Percentiles rank a stretch among this genome's conserved stretches.
Conservation (phyloP, 2,797 vertebrate species). For the Neosilurus mollespiculum region DNA sequence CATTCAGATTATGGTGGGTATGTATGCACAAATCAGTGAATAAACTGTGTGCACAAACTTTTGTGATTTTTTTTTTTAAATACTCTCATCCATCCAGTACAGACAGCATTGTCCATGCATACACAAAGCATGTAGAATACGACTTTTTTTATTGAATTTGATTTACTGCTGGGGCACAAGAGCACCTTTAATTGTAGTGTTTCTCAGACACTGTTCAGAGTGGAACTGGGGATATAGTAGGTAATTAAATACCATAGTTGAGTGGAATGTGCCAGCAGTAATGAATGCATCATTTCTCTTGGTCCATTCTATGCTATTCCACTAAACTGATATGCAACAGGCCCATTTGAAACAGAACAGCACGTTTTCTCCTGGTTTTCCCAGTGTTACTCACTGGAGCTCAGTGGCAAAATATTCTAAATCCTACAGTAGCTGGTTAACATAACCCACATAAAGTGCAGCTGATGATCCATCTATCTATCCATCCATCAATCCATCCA, state of each 20-base stretch:
- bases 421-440: not conserved
- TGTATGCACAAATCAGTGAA: not conserved
- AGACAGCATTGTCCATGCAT: not conserved
- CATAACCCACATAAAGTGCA: not conserved
- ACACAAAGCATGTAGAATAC: not conserved
- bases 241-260: not conserved
- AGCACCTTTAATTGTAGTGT: not conserved
- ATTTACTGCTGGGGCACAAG: not conserved
- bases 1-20: not conserved
- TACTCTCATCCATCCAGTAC: too few relatives aligned
- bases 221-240: not conserved
- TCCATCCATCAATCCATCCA: too few relatives aligned
- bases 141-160: not conserved
- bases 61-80: too few relatives aligned
- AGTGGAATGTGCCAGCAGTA: not conserved
- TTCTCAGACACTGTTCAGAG: not conserved
- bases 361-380: not conserved
- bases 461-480: too few relatives aligned
- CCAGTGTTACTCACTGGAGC: not conserved
- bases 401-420: not conserved
- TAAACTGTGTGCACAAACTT: not conserved
- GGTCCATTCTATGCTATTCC: not conserved
- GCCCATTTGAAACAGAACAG: not conserved
- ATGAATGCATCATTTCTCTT: not conserved
- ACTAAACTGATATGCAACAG: not conserved